Conservation (phyloP, 2,797 vertebrate species). For the Hippopotamyrus pictus region DNA sequence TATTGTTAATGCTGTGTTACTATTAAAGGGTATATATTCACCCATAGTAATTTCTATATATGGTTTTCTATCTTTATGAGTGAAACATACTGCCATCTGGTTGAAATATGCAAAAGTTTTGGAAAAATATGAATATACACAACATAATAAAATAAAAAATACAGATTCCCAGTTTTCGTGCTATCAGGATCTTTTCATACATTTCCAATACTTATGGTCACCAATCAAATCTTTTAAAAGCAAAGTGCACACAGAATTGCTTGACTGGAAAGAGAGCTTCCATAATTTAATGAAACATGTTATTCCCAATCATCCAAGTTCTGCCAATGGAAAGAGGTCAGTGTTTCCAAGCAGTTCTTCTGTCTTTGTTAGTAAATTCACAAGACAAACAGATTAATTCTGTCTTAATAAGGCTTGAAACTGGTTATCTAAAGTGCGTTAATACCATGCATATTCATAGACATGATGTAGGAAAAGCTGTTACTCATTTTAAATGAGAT, state of each 20-base stretch:
- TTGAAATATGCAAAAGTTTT: neutral
- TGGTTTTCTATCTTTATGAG: neutral
- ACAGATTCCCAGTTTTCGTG: neutral
- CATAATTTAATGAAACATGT: neutral
- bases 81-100: neutral
- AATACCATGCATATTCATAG: conserved; percentile 5
- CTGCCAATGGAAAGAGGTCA: neutral
- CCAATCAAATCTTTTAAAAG: neutral
- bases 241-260: neutral
- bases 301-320: neutral
- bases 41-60: neutral
- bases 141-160: neutral
- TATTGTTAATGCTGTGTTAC: neutral
- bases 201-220: neutral
- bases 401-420: neutral
- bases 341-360: neutral
- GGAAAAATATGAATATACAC: neutral
- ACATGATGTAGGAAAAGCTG: neutral
- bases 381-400: neutral
- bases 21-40: neutral
- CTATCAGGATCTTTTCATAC: neutral
- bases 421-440: neutral
- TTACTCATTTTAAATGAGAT: neutral
- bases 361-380: neutral
- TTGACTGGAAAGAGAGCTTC: neutral